Conservation (phyloP, 2,888 invertebrate species). For the Lycaena phlaeas region DNA sequence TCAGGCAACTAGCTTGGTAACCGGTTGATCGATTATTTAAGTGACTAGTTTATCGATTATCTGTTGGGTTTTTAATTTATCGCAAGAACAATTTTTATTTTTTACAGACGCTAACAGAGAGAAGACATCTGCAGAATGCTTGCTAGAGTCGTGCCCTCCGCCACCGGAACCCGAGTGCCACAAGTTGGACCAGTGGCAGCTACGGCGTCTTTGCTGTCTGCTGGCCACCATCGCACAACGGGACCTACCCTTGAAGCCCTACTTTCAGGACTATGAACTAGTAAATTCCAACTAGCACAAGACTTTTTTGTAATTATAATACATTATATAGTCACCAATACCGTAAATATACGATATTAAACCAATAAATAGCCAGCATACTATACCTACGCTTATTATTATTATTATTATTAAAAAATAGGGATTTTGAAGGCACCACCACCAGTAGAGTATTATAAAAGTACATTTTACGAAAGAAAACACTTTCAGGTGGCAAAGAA, state of each 20-base stretch:
- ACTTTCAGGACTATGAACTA: conserved; percentile 82
- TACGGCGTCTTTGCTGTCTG: conserved; percentile 77
- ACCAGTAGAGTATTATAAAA: too few species aligned
- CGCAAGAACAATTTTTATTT: not conserved
- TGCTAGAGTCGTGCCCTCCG: conserved; percentile 61
- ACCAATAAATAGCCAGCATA: too few species aligned
- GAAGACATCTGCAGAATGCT: conserved; percentile 48
- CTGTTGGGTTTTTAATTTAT: not conserved
- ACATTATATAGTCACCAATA: too few species aligned
- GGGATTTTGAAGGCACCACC: too few species aligned
- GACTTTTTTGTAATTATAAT: not conserved
- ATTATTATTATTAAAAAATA: too few species aligned
- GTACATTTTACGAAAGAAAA: too few species aligned
- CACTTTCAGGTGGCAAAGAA: conserved; percentile 80
- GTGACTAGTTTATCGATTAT: too few species aligned
- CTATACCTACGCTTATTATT: too few species aligned
- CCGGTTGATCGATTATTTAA: too few species aligned
- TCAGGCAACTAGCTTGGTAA: too few species aligned
- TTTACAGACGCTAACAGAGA: conserved; percentile 42
- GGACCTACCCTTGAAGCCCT: conserved; percentile 78
- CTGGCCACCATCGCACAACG: conserved; percentile 81
- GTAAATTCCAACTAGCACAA: conserved; percentile 34
- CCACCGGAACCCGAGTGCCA: conserved; percentile 82
- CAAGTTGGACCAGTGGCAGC: conserved; percentile 76
- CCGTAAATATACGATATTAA: too few species aligned